These are phyloP conservation scores for Eretmocerus hayati DNA, from an alignment of 2,888 invertebrate genomes.

Conservation along the genomic window DNA sequence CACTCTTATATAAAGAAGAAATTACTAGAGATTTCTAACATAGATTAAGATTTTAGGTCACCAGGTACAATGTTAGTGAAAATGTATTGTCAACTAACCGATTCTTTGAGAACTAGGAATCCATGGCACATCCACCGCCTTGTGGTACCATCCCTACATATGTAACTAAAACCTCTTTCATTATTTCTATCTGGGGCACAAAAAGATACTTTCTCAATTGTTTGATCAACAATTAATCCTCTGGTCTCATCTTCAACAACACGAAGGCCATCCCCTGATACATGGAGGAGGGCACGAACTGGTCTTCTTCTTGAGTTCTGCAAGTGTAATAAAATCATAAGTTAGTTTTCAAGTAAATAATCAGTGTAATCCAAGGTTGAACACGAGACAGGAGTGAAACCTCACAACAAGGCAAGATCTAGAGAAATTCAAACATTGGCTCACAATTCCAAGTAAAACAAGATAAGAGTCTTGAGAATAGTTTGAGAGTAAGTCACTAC, in stretches of 20 bases:
- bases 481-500: too few species aligned
- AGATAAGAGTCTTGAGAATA: too few species aligned
- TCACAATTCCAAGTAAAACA: too few species aligned
- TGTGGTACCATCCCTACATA: constrained; percentile 97
- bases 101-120: constrained; percentile 90
- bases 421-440: too few species aligned
- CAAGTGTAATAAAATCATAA: constrained; percentile 11
- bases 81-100: too few species aligned
- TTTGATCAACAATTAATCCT: constrained; percentile 97
- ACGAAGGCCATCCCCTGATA: constrained; percentile 90
- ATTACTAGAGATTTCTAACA: too few species aligned
- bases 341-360: too few species aligned
- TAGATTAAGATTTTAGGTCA: too few species aligned
- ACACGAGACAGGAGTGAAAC: neutral
- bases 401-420: neutral
- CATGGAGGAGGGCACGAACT: constrained; percentile 81
- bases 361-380: too few species aligned
- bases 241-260: constrained; percentile 99
- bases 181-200: constrained; percentile 98
- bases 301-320: constrained; percentile 84
- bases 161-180: constrained; percentile 97
- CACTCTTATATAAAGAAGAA: too few species aligned
- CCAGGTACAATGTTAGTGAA: too few species aligned
- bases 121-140: constrained; percentile 99
- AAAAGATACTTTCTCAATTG: constrained; percentile 99